These are phyloP conservation scores for Bos indicus DNA, from an alignment of 2,113 vertebrate species.

Conservation along the genomic window DNA sequence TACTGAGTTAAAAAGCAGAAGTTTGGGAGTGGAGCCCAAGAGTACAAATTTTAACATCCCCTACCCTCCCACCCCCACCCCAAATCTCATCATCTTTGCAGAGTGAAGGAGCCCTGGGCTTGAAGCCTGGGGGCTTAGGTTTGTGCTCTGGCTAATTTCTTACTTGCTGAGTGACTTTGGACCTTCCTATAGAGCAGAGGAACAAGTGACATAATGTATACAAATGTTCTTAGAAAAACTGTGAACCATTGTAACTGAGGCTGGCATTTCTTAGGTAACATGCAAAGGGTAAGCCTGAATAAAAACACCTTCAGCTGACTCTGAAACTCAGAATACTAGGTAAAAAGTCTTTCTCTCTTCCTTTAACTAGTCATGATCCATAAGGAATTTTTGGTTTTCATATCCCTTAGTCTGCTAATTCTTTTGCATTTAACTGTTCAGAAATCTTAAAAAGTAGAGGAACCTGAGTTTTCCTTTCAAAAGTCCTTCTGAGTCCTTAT, in stretches of 20 bases:
- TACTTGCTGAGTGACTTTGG: not conserved
- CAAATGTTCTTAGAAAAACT: not conserved
- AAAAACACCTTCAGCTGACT: not conserved
- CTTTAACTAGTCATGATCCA: not conserved
- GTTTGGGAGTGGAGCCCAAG: not conserved
- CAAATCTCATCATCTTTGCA: not conserved
- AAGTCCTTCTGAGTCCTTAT: not conserved
- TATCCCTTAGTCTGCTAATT: not conserved
- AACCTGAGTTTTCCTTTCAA: not conserved
- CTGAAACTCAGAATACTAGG: not conserved
- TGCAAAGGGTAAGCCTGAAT: not conserved
- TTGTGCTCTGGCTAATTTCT: not conserved
- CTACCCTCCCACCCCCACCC: not conserved
- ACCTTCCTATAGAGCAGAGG: not conserved
- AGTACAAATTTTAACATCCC: not conserved
- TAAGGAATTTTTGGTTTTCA: constrained; percentile 25
- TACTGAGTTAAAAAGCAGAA: not conserved
- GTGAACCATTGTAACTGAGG: not conserved
- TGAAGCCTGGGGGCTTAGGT: not conserved
- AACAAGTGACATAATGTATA: not conserved
- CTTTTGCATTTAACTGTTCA: not conserved
- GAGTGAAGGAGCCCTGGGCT: not conserved
- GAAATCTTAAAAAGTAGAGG: not conserved
- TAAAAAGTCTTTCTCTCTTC: not conserved
- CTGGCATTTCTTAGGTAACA: not conserved